A percentile compares a stretch with the other conserved stretches of the same genome.
Evolutionary conservation across 92 coral and sea anemone species (phyloP).

Genomic region (Porites divaricata): DNA sequence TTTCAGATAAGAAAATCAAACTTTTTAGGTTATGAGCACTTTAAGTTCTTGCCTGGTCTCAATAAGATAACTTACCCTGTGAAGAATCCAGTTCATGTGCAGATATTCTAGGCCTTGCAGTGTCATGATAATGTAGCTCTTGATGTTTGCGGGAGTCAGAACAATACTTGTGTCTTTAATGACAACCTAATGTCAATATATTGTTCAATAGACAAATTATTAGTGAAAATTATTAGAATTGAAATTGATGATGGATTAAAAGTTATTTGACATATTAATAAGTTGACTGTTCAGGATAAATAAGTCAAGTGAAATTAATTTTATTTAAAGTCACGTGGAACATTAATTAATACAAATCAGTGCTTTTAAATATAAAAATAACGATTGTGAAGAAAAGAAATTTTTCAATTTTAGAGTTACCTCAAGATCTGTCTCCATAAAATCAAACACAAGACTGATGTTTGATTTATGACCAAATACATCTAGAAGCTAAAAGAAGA

Average conservation of each 20-base stretch:
- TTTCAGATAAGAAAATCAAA: too few species aligned
- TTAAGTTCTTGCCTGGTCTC: too few species aligned
- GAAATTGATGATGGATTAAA: background rate
- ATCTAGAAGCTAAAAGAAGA: constrained; percentile 77
- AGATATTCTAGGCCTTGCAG: constrained; percentile 94
- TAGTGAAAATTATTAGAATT: too few species aligned
- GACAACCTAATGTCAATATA: constrained; percentile 65
- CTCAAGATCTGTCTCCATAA: constrained; percentile 99
- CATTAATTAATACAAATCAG: too few species aligned
- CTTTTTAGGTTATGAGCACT: too few species aligned
- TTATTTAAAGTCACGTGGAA: too few species aligned
- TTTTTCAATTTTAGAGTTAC: constrained; percentile 45
- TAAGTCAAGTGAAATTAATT: too few species aligned
- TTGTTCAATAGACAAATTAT: background rate
- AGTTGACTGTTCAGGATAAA: too few species aligned
- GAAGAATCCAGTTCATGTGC: constrained; percentile 96
- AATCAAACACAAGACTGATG: constrained; percentile 96
- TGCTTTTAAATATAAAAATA: background rate
- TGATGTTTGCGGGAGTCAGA: constrained; percentile 89
- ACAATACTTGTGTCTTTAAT: constrained; percentile 92
- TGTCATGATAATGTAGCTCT: constrained; percentile 94
- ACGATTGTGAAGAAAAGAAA: too few species aligned
- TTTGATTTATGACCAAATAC: constrained; percentile 98
- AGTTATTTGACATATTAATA: background rate
- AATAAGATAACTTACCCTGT: constrained; percentile 64